Conservation (phyloP, 2,888 invertebrate genomes). For the Nomada fucata region DNA sequence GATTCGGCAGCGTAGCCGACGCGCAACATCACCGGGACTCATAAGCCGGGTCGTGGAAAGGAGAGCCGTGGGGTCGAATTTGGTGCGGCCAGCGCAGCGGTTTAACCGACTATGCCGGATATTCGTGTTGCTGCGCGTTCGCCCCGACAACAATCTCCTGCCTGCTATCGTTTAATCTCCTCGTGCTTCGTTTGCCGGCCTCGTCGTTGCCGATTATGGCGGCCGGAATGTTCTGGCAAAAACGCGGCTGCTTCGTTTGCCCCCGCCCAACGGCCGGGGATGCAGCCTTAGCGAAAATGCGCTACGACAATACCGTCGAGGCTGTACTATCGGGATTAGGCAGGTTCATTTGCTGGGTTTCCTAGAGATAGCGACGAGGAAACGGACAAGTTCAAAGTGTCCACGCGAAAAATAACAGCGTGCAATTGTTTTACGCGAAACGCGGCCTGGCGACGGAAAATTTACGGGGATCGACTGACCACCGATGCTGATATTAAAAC, state of each 20-base stretch:
- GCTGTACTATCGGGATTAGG: neutral
- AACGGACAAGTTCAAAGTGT: too few species aligned
- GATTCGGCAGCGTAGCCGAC: conserved; percentile 30
- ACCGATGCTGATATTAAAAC: too few species aligned
- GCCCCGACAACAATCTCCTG: conserved; percentile 51
- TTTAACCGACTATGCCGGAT: conserved; percentile 58
- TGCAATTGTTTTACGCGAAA: too few species aligned
- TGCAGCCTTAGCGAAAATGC: neutral
- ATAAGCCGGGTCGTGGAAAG: conserved; percentile 57
- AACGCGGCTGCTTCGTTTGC: conserved; percentile 11
- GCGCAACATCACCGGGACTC: conserved; percentile 53
- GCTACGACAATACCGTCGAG: too few species aligned
- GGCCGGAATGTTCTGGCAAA: conserved; percentile 4
- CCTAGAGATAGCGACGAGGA: too few species aligned
- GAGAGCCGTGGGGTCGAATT: conserved; percentile 58
- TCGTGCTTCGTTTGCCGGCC: conserved; percentile 28
- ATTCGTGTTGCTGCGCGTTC: conserved; percentile 47
- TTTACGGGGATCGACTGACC: too few species aligned
- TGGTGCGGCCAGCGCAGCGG: conserved; percentile 40
- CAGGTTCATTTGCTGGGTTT: neutral
- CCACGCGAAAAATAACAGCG: too few species aligned
- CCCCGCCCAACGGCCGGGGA: neutral
- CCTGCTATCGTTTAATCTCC: conserved; percentile 40
- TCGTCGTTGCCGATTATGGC: conserved; percentile 22
- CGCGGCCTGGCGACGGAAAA: too few species aligned